phyloP scores from a whole-genome alignment of 2,113 vertebrate species.

The Channa argus region DNA sequence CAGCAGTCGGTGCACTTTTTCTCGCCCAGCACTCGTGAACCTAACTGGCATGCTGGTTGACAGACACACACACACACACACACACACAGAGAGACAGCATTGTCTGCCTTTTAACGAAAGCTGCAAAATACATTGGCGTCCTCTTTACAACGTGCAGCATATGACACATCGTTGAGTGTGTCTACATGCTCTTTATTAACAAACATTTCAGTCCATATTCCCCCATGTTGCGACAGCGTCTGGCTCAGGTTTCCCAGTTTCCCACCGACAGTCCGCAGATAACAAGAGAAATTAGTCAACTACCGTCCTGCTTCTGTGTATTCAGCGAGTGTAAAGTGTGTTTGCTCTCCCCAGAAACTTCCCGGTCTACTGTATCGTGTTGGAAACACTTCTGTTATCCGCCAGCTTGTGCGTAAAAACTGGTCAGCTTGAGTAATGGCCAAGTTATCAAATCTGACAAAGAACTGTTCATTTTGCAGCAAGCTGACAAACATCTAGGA shows the following conservation, averaged over 20 bases:
- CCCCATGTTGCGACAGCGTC: slow-evolving; percentile 49
- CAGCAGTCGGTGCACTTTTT: slow-evolving; percentile 42
- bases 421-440: slow-evolving; percentile 28
- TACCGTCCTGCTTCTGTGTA: not conserved
- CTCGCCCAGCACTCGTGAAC: slow-evolving; percentile 17
- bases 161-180: not conserved
- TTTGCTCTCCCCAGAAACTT: slow-evolving; percentile 57
- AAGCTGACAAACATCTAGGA: not conserved
- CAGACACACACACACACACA: not conserved
- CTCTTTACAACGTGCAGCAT: not conserved
- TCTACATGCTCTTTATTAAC: slow-evolving; percentile 4
- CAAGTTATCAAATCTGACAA: slow-evolving; percentile 54
- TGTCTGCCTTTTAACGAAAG: not conserved
- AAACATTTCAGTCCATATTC: slow-evolving; percentile 38
- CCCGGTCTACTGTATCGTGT: slow-evolving; percentile 11
- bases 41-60: not conserved
- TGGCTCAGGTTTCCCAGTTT: slow-evolving; percentile 34
- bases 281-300: not conserved
- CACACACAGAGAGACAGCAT: not conserved
- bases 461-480: not conserved
- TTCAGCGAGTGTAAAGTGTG: not conserved
- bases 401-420: slow-evolving; percentile 53
- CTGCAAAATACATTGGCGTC: not conserved
- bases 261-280: slow-evolving; percentile 1
- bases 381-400: slow-evolving; percentile 48